Conservation (phyloP, 2,888 invertebrate genomes). For the Chloromyia formosa region DNA sequence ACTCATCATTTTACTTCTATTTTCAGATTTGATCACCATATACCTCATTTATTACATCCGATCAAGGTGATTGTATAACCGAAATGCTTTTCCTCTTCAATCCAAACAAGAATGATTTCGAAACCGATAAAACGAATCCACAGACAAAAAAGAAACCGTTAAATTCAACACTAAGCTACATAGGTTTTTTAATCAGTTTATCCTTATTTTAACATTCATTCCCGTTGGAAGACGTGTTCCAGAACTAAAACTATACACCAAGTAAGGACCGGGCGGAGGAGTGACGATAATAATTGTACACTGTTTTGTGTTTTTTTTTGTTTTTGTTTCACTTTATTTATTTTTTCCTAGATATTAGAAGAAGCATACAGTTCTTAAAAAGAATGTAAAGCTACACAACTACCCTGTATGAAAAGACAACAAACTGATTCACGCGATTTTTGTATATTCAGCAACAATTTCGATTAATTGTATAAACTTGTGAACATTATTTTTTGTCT, state of each 20-base stretch:
- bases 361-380: neutral
- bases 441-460: no score
- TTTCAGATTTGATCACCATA: conserved; percentile 55
- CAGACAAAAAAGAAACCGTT: neutral
- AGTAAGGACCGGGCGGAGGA: neutral
- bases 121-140: neutral
- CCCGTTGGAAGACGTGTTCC: neutral
- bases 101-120: neutral
- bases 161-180: neutral
- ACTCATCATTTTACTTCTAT: neutral
- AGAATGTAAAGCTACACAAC: neutral
- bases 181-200: neutral
- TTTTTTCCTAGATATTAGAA: conserved; percentile 8
- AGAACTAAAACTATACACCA: neutral
- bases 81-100: conserved; percentile 42
- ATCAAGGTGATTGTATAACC: conserved; percentile 54
- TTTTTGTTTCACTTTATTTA: neutral
- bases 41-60: conserved; percentile 56
- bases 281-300: neutral
- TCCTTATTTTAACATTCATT: neutral
- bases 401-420: no score
- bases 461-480: no score
- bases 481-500: no score
- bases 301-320: neutral
- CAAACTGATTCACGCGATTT: no score